Base-by-base conservation (phyloP, 1,140 invertebrate genomes). In the Acromyrmex echinatior region DNA sequence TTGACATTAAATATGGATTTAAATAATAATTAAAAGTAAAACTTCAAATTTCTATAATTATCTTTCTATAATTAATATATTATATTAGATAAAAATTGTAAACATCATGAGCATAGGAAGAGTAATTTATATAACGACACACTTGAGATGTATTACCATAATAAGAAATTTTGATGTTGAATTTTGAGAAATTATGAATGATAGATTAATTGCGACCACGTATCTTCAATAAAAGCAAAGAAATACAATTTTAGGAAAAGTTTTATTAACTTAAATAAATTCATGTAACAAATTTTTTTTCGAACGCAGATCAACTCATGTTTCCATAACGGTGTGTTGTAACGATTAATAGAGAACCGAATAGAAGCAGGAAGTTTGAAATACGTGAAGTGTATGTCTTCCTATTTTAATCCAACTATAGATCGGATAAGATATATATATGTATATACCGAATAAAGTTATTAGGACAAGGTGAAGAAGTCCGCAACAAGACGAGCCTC, bases 371-470 rank as follows among this genome's bases (percentile, higher is more conserved):
- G 3, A 66, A 80, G 12, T 28, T 62, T 45, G 35, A 63, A 31
- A 56, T 45, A 39, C 31, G 5, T 9, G 35, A 81, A 25, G 21
- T 14, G 14, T 45, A 39, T 21, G 18, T n/a, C 35, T 62, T 25
- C 25, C 25, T n/a, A 82, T 71, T 74, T 63, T 84, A 1, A 56
- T 49, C 71, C 51, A 74, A 71, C 45, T 18, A 45, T 45, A 51
- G 62, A 76, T 63, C 68, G 53, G 25, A 25, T 56, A 25, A 80
- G 12, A n/a, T 56, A 28, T 28, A 45, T 3, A 21, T 60, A n/a
- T 10, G 35, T 60, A 28, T 10, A 51, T 60, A 28, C 1, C 31
- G 39, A 49, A 56, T 62, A 84, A 62, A 73, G 39, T 62, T 84
- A 53, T 62, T 74, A 62, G 39, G 9, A 4, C 12, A 84, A 49